phyloP scores from a whole-genome alignment of 2,797 vertebrate genomes.

The Microctenopoma stevenorrisi region DNA sequence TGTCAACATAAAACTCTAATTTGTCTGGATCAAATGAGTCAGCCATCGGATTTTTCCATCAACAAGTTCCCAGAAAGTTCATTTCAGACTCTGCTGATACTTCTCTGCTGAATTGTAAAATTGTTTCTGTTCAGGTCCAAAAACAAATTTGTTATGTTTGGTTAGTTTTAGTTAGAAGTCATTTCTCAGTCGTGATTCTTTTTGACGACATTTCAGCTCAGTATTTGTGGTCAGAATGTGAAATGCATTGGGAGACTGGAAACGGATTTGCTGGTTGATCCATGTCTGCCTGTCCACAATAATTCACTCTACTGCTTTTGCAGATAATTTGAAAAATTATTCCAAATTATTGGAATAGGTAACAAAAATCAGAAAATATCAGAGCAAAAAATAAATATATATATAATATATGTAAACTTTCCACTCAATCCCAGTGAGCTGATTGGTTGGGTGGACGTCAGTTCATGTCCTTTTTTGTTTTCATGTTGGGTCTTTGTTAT shows the following conservation, averaged over 20 bases:
- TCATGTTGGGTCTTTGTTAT: neutral
- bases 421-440: neutral
- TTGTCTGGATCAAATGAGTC: too few relatives aligned
- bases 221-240: too few relatives aligned
- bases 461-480: constrained; percentile 44
- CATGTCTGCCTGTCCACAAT: neutral
- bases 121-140: neutral
- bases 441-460: neutral
- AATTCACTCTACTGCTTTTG: neutral
- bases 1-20: too few relatives aligned
- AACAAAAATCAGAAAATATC: neutral
- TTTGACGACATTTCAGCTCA: too few relatives aligned
- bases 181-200: too few relatives aligned
- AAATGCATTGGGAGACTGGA: too few relatives aligned
- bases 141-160: neutral
- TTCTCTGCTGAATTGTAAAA: neutral
- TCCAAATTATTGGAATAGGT: neutral
- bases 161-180: too few relatives aligned
- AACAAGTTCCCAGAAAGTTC: too few relatives aligned
- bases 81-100: too few relatives aligned
- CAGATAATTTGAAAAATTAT: neutral
- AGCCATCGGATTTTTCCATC: too few relatives aligned
- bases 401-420: neutral
- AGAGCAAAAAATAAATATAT: neutral
- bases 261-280: too few relatives aligned